phyloP scores from a whole-genome alignment of 2,888 invertebrate species.

The Diaperis boleti region DNA sequence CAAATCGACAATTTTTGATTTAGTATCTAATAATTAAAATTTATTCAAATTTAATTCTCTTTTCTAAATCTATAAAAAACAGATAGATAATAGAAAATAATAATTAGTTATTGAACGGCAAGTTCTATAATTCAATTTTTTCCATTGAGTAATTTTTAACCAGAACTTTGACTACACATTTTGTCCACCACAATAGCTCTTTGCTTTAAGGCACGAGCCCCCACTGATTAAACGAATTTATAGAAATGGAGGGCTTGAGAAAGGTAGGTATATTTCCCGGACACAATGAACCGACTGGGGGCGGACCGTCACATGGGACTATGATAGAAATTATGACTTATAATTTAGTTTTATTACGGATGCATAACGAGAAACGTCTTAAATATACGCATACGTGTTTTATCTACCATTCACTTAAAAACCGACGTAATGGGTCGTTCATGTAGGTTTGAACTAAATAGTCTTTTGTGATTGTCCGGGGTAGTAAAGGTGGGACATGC shows the following conservation, averaged over 20 bases:
- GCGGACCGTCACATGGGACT: conserved; percentile 28
- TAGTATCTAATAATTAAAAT: too few relatives aligned
- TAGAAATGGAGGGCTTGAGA: conserved; percentile 25
- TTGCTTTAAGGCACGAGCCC: too few relatives aligned
- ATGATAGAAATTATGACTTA: conserved; percentile 19
- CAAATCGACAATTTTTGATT: too few relatives aligned
- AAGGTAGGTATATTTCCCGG: conserved; percentile 14
- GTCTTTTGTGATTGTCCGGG: not conserved
- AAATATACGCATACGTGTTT: conserved; percentile 12
- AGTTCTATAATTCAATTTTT: too few relatives aligned
- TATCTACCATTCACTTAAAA: conserved; percentile 8
- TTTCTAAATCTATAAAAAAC: too few relatives aligned
- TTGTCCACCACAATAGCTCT: too few relatives aligned
- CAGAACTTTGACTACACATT: too few relatives aligned
- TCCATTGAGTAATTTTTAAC: too few relatives aligned
- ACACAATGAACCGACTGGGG: conserved; percentile 23
- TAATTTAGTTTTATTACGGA: conserved; percentile 34
- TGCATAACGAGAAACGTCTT: conserved; percentile 31
- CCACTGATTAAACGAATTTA: conserved; percentile 4
- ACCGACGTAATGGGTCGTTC: conserved; percentile 10
- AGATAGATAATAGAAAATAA: too few relatives aligned
- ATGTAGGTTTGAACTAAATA: conserved; percentile 2
- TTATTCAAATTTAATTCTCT: too few relatives aligned
- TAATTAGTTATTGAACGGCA: too few relatives aligned
- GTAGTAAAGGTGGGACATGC: too few relatives aligned